Evolutionary conservation across 2,888 invertebrate species (phyloP), one percentile per base, ranked within the genome.

Genomic region (Eilema sororculum): DNA sequence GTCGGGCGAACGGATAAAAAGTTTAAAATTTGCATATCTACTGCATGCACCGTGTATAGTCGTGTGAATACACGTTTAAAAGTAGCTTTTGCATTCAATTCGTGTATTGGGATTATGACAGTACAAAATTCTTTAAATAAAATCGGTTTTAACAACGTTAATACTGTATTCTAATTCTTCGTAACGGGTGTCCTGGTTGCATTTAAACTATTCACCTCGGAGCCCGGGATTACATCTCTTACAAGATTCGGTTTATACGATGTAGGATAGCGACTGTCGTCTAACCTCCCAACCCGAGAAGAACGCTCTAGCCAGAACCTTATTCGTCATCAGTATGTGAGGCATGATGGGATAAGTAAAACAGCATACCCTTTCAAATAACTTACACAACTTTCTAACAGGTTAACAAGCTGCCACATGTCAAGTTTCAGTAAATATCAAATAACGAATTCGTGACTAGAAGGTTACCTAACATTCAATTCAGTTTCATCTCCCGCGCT

Each of bases 1-100:
- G 86, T 84, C 85, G 83, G 82, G 84, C 82, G 85, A 81, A 84
- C 77, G 88, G 82, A 86, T 87, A 87, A 86, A 80, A 89, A 86
- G 86, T 85, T 85, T 79, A 82, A 79, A 80, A 84, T 83, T 81
- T 84, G 83, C 82, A 75, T 79, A 77, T 76, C 76, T 76, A 69
- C 67, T 74, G 73, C 74, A 72, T 81, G 74, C 79, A 78, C n/a
- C 69, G 68, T 74, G 69, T 77, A 74, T 71, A 73, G 75, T 72
- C 70, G 67, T 73, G 69, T 73, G 67, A 72, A 78, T 63, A 41
- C 24, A 66, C 9, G 59, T 71, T 75, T 63, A 74, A 37, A 67
- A 71, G 52, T 63, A 30, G 59, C 58, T 70, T 64, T 65, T n/a
- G 33, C 22, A 30, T 67, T 65, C 57, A 68, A 73, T 65, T 24